Evolutionary conservation across 1,140 invertebrate genomes (phyloP), one percentile per base, ranked within the genome.

Genomic region (Drosophila guanche): DNA sequence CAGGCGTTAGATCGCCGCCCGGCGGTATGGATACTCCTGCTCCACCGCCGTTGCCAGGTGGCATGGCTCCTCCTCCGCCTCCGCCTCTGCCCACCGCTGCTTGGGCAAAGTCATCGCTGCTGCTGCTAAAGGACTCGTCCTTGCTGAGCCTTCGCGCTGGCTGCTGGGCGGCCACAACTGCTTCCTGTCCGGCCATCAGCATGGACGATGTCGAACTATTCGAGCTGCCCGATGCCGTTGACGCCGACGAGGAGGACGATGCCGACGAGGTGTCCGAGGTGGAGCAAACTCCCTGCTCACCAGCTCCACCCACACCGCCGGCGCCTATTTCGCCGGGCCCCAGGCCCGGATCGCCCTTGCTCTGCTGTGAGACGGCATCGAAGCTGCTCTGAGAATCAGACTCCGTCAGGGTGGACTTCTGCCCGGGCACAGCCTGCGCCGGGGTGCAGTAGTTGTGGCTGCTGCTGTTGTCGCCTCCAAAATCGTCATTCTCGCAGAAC

Each of bases 401-500:
- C 52, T 89, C 73, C 1, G 84, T 86, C 3, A 90, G 51, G 1
- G 62, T 20, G 0, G 77, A 89, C 42, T 90, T 88, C 50, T 77
- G 74, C 6, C 62, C 77, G 0, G 42, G 51, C 12, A 55, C 76
- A 16, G 60, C 43, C 40, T 75, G 65, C 5, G 66, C 73, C 2
- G 70, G 69, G 14, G 79, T 70, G 50, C 85, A 86, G 42, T 90
- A 86, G 52, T 90, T 90, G 51, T 89, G 90, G 25, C 90, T 90
- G 45, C 90, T 90, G 51, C 86, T 91, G 47, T 85, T 91, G 50
- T 91, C 90, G 3, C 77, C 91, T 6, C 94, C 94, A 76, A 97
- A 96, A 61, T 95, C 95, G 66, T 97, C 96, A 89, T 98, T 98
- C 92, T 98, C 97, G 92, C 97, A 98, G 90, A 99, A 99, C 37